Conservation (phyloP, 2,888 invertebrate species). For the Pachliopta kotzebuea region DNA sequence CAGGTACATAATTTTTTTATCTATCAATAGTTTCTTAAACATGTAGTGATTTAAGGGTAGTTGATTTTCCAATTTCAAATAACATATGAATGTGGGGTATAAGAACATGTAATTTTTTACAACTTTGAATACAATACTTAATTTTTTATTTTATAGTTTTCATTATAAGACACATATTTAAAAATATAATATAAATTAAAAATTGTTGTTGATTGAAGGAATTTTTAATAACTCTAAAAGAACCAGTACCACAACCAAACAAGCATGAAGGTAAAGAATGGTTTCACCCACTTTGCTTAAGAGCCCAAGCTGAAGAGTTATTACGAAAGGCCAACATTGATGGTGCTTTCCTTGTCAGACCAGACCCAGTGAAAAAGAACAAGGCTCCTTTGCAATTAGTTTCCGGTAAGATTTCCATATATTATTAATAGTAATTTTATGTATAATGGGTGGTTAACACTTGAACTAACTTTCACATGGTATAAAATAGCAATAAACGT, state of each 20-base stretch:
- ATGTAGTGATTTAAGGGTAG: too few species aligned
- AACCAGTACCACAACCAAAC: conserved; percentile 97
- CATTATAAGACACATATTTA: too few species aligned
- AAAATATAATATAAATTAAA: neutral
- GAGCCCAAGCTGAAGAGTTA: conserved; percentile 93
- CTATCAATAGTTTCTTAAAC: neutral
- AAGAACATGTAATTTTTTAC: too few species aligned
- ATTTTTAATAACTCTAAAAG: conserved; percentile 91
- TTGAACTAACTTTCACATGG: too few species aligned
- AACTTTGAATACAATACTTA: too few species aligned
- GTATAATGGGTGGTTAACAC: neutral
- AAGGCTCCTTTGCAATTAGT: conserved; percentile 93
- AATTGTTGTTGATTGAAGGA: conserved; percentile 73
- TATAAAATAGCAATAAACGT: too few species aligned
- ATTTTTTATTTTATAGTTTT: too few species aligned
- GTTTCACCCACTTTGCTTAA: conserved; percentile 91
- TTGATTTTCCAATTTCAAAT: too few species aligned
- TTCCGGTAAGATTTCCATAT: conserved; percentile 83
- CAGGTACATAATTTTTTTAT: conserved; percentile 74
- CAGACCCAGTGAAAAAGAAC: conserved; percentile 93
- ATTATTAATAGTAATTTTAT: neutral
- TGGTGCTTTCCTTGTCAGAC: conserved; percentile 96
- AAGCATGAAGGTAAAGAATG: conserved; percentile 96
- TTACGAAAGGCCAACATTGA: conserved; percentile 91
- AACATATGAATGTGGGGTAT: too few species aligned